These are phyloP conservation scores for Octomys mimax DNA, from an alignment of 2,797 vertebrate species.

Conservation along the genomic window DNA sequence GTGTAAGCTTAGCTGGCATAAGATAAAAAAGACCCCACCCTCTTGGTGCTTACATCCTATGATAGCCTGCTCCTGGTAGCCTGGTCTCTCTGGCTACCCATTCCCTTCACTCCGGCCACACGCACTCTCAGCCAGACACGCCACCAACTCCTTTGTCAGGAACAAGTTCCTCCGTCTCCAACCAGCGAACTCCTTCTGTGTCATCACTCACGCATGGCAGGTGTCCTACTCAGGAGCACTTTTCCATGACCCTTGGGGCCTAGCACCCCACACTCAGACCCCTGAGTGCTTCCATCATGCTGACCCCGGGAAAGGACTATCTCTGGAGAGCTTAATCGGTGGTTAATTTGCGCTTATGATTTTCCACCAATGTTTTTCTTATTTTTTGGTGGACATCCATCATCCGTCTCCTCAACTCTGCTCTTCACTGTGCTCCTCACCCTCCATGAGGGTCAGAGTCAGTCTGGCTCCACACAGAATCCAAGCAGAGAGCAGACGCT, in stretches of 20 bases:
- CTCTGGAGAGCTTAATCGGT: background rate
- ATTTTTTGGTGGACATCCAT: background rate
- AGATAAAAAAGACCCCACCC: background rate
- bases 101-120: background rate
- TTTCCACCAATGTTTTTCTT: background rate
- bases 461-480: background rate
- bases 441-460: background rate
- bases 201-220: background rate
- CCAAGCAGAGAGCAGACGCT: background rate
- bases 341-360: background rate
- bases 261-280: background rate
- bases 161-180: background rate
- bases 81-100: background rate
- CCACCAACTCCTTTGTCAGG: background rate
- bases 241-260: accelerated
- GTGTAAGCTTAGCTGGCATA: background rate
- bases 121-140: background rate
- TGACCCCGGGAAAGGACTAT: too few species aligned
- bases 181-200: background rate
- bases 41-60: too few species aligned
- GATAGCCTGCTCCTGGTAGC: background rate
- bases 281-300: background rate
- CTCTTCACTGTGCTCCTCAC: background rate
- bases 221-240: background rate
- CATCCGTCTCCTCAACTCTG: background rate